Evolutionary conservation across 1,140 invertebrate genomes (phyloP), one percentile per base, ranked within the genome.

Genomic region (Euura lappo): DNA sequence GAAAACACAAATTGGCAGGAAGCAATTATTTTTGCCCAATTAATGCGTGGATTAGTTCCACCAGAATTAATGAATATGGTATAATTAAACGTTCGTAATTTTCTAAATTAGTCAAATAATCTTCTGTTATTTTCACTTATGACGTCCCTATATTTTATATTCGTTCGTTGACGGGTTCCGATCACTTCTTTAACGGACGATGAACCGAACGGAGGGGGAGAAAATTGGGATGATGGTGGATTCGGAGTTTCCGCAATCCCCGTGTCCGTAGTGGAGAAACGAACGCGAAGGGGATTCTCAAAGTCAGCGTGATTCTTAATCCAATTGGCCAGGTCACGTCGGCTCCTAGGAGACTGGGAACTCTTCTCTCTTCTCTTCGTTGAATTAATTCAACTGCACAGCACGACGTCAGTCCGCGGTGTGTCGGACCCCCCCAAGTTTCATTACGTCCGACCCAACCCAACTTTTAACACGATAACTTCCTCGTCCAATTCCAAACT

Each of bases 381-480:
- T 68, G 66, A 68, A 68, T 68, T 68, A 68, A 68, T 68, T 68
- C 66, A 68, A 42, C 13, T 70, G n/a, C 69, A 44, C 45, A 46
- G n/a, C 69, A 42, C 69, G n/a, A 68, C 3, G 67, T 68, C 67
- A 68, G 8, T 43, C 42, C 28, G 8, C 8, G 4, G 42, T 10
- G 10, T 68, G 67, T 60, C n/a, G 67, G 67, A 68, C 44, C 44
- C 44, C 45, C 44, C 11, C 69, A 42, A 44, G 44, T 44, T 44
- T 70, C 69, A 45, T 70, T 70, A 76, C 73, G 73, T 74, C 69
- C 71, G 69, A 28, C 28, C 28, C 28, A 47, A 8, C 51, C 47
- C 7, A 79, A 78, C 69, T 78, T 77, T 77, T 71, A 78, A 78
- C 65, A 69, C 74, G 76, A 77, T 78, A 28, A 28, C 28, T 28